Evolutionary conservation across 2,797 vertebrate genomes (phyloP).

Genomic region (Paratrypauchen microcephalus): DNA sequence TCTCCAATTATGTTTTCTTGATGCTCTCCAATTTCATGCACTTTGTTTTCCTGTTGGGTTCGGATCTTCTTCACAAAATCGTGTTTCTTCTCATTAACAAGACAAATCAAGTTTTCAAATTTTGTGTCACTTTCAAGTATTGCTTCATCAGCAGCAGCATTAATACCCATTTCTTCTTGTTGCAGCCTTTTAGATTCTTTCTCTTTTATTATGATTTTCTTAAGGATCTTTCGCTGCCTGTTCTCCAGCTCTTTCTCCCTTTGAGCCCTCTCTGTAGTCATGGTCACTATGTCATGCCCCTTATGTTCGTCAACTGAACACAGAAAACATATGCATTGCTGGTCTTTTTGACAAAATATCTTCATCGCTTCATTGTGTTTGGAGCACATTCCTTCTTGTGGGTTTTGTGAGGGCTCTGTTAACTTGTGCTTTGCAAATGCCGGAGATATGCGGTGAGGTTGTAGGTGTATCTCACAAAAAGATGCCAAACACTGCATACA

Average conservation of each 20-base stretch:
- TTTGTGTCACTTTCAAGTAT: not conserved
- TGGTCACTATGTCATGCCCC: not conserved
- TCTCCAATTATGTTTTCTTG: not conserved
- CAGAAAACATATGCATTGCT: constrained; percentile 1
- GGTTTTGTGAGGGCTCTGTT: not conserved
- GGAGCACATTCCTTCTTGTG: not conserved
- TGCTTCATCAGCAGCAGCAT: not conserved
- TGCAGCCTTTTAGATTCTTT: not conserved
- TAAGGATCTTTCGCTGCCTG: not conserved
- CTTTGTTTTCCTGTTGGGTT: not conserved
- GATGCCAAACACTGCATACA: constrained; percentile 4
- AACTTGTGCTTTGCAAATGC: not conserved
- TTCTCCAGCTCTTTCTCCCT: not conserved
- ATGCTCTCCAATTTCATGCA: not conserved
- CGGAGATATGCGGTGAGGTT: not conserved
- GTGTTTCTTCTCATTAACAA: not conserved
- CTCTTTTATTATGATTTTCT: not conserved
- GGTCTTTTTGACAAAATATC: constrained; percentile 2
- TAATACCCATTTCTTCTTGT: not conserved
- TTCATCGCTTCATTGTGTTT: not conserved
- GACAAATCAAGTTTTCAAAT: not conserved
- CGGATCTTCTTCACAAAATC: not conserved
- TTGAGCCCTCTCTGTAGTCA: not conserved
- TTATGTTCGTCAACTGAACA: not conserved
- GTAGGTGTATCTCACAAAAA: not conserved